Percentiles rank a stretch among this genome's conserved stretches.
phyloP scores from a whole-genome alignment of 2,113 vertebrate genomes.

The Calonectris borealis region DNA sequence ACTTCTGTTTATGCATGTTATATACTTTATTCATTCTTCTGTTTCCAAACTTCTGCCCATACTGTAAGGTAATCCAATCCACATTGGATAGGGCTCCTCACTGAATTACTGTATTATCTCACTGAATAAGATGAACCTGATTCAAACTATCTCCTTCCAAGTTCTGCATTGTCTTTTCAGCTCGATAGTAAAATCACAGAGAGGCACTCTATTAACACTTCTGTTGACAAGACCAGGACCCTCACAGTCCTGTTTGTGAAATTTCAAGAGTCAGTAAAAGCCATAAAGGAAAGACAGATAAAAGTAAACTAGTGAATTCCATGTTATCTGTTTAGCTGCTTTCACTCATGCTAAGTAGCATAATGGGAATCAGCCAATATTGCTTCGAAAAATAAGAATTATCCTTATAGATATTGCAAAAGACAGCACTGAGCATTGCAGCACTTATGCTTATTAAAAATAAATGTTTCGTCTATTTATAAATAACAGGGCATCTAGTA shows the following conservation, averaged over 20 bases:
- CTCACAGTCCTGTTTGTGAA: not conserved
- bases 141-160: not conserved
- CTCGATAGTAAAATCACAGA: not conserved
- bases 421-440: not conserved
- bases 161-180: not conserved
- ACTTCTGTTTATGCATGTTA: not conserved
- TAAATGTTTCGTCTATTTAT: slow-evolving; percentile 4
- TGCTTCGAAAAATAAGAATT: not conserved
- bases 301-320: not conserved
- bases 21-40: not conserved
- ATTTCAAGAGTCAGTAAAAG: not conserved
- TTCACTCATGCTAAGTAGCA: not conserved
- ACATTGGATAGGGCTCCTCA: not conserved
- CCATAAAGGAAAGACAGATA: not conserved
- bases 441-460: slow-evolving; percentile 34
- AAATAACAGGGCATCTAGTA: not conserved
- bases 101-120: not conserved
- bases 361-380: not conserved
- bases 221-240: not conserved
- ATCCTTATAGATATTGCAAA: not conserved
- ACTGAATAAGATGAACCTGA: not conserved
- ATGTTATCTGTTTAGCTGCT: not conserved
- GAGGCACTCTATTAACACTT: not conserved
- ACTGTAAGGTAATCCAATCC: not conserved
- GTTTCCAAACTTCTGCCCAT: not conserved